Conservation (phyloP, 2,888 invertebrate genomes). For the Limnephilus auricula region DNA sequence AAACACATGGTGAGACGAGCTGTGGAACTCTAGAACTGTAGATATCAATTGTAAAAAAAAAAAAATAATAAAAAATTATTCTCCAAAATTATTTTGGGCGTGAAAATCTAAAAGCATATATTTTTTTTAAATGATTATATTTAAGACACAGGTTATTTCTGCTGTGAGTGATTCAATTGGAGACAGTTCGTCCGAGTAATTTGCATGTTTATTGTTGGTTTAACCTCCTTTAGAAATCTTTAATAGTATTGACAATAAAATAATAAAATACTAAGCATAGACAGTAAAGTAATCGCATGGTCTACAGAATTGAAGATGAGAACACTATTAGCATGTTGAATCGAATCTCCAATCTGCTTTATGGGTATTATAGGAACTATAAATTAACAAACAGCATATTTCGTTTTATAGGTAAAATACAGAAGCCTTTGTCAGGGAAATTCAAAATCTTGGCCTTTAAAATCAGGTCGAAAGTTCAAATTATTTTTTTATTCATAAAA, state of each 20-base stretch:
- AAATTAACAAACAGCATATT: neutral
- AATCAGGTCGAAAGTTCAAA: neutral
- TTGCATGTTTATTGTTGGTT: slow-evolving; percentile 59
- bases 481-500: neutral
- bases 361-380: neutral
- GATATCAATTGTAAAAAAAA: no score
- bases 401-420: neutral
- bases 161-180: neutral
- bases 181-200: slow-evolving; percentile 23
- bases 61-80: no score
- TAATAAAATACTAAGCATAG: no score
- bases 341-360: neutral
- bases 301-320: neutral
- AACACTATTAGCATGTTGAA: neutral
- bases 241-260: slow-evolving; percentile 2
- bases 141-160: neutral
- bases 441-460: neutral
- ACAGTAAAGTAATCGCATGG: slow-evolving; percentile 2
- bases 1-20: no score
- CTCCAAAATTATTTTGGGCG: no score
- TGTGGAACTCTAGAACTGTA: no score
- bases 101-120: no score
- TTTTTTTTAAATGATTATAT: neutral
- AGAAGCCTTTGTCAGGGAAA: neutral
- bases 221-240: slow-evolving; percentile 43